Evolutionary conservation across 2,888 invertebrate species (phyloP), one percentile per base, ranked within the genome.

Genomic region (Ferrisia virgata): DNA sequence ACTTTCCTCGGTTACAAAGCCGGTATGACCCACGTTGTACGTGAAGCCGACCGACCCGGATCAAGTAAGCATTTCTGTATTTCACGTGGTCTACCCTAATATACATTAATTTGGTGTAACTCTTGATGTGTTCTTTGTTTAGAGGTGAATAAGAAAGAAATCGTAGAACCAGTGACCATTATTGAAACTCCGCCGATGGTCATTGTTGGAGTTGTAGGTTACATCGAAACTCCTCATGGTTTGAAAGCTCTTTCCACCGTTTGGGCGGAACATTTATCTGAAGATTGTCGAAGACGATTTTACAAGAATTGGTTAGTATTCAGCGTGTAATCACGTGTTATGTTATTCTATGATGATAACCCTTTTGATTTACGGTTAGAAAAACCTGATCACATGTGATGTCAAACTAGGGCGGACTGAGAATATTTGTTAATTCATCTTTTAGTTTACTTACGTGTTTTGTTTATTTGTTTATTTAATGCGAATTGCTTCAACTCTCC

Each of bases 91-190:
- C n/a, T n/a, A 13, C 8, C n/a, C 33, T 40, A 6, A 15, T 4
- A 36, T 33, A n/a, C 8, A 58, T 28, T 13, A 8, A 1, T 1
- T 1, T 18, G 2, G 2, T 0, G 18, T 78, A n/a, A 76, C 76
- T 78, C 13, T 18, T 13, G 11, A 13, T 31, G 8, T 36, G 4
- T 22, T n/a, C 28, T 18, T 82, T 86, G 89, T 91, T 53, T 89
- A 97, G 98, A 99, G 92, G 95, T 98, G 86, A 98, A 99, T 92
- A 99, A 99, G 91, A 99, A 99, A 90, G 99, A 99, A 90, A 97
- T 99, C 85, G 98, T 99, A 31, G 99, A 99, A 89, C 97, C 98
- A 76, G 99, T 99, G 1, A 99, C 99, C 33, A 94, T 99, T 88
- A 91, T 99, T 87, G 99, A 99, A 91, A 94, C 99, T 2, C 99